These are phyloP conservation scores for Diuraphis noxia DNA, from an alignment of 1,140 invertebrate species.

Conservation along the genomic window DNA sequence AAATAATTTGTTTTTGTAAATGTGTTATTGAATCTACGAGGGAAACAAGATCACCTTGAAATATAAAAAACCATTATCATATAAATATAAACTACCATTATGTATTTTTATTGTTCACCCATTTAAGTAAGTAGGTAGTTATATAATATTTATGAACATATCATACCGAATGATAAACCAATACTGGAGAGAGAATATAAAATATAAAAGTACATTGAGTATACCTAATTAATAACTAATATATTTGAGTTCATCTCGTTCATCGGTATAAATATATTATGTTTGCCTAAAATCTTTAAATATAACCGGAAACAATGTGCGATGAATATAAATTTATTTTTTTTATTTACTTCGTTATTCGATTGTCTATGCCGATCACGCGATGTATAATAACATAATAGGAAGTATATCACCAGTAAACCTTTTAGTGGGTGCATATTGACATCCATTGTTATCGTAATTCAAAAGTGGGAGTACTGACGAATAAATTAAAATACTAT, in stretches of 20 bases:
- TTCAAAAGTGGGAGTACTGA: background rate
- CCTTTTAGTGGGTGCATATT: background rate
- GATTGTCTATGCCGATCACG: background rate
- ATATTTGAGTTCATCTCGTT: background rate
- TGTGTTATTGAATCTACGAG: background rate
- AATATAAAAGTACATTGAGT: background rate
- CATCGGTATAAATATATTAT: background rate
- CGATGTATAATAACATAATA: conserved; percentile 8
- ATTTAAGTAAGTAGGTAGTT: background rate
- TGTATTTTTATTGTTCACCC: background rate
- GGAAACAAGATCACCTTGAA: conserved; percentile 18
- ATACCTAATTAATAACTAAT: background rate
- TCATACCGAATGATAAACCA: background rate
- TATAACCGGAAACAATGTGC: conserved; percentile 9
- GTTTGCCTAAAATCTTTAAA: background rate
- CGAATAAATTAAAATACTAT: background rate
- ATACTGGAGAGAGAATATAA: background rate
- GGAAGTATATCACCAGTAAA: background rate
- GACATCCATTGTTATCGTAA: background rate
- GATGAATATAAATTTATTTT: background rate
- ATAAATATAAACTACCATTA: background rate
- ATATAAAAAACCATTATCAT: background rate
- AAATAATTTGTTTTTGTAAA: background rate
- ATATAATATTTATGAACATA: background rate
- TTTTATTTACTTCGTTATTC: background rate